Evolutionary conservation across 2,113 vertebrate species (phyloP).

Genomic region (mouse (Mus musculus)): GRCm39 chrX:96551501-96552000

Average conservation of each 20-base stretch:
- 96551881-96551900: conserved; percentile 17
- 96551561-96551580: conserved; percentile 76
- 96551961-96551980: conserved; percentile 52
- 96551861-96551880: conserved; percentile 48
- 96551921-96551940: conserved; percentile 49
- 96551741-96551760: conserved; percentile 66
- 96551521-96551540: conserved; percentile 77
- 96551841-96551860: conserved; percentile 61
- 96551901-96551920: conserved; percentile 46
- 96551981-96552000: conserved; percentile 29
- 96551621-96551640: conserved; percentile 77
- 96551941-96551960: conserved; percentile 41
- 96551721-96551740: conserved; percentile 63
- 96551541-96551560: conserved; percentile 78
- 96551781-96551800: conserved; percentile 31
- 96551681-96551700: conserved; percentile 77
- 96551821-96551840: conserved; percentile 51
- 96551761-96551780: conserved; percentile 65
- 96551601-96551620: conserved; percentile 75
- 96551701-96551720: conserved; percentile 70
- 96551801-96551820: conserved; percentile 46
- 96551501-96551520: conserved; percentile 77
- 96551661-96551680: conserved; percentile 76
- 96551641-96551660: conserved; percentile 80
- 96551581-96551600: conserved; percentile 73